Evolutionary conservation across 2,113 vertebrate genomes (phyloP), one percentile per base, ranked within the genome.

Genomic region (Mormoops blainvillei): DNA sequence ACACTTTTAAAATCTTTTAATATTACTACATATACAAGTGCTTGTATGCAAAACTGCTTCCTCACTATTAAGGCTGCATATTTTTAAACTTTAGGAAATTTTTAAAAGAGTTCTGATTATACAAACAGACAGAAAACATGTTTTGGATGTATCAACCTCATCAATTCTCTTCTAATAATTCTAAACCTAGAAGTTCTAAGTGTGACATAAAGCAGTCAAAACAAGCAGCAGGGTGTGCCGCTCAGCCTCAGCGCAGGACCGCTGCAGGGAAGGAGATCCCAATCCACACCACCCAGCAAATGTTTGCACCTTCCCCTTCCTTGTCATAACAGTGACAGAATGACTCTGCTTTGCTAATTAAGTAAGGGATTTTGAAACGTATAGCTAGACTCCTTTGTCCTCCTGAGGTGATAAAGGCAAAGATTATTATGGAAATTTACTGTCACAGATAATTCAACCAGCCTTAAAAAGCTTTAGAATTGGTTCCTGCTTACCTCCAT

Each of bases 391-490:
- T 45, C 1, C 54, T 94, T 77, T 58, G 0, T 0, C 9, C 41
- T 87, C 48, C 87, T 1, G 18, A 73, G 54, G 71, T 2, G 0
- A 90, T 73, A 82, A 43, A 76, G 6, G 4, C 2, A 33, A 45
- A 52, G 54, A 0, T 5, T 94, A 61, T 7, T 4, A 36, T 38
- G 95, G 90, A 86, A 97, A 95, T 28, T 7, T 89, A 14, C 18
- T 0, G 38, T 97, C 58, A 4, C 0, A 71, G 67, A 96, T 86
- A 67, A 89, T 48, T 2, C 68, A 84, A 88, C 9, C 0, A 28
- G 67, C 33, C 61, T 22, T 96, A 12, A 86, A 65, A 58, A 78
- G 95, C 83, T 94, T 96, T 96, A 86, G 85, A 70, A 86, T 41
- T 12, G 11, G 78, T 74, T 43, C 52, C 0, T 65, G 82, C 45